phyloP scores from a whole-genome alignment of 2,113 vertebrate species.

The Onychostruthus taczanowskii region DNA sequence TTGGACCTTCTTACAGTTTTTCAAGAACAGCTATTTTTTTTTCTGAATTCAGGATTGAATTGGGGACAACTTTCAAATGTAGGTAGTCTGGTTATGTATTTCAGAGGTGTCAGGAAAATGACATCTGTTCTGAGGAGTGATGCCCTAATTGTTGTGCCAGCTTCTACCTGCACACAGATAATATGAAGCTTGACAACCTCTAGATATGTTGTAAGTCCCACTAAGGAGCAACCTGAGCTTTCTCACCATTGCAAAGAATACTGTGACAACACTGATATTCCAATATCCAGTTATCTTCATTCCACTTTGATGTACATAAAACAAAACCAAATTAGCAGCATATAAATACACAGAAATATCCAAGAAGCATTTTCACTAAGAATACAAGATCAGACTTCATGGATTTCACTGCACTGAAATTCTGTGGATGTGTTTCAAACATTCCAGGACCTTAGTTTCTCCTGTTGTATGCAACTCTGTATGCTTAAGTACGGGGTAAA shows the following conservation, averaged over 20 bases:
- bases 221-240: neutral
- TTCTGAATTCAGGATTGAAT: neutral
- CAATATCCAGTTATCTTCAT: neutral
- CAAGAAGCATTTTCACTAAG: neutral
- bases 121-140: neutral
- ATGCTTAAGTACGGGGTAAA: neutral
- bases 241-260: neutral
- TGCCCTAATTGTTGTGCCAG: neutral
- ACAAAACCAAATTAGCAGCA: neutral
- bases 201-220: fast-evolving
- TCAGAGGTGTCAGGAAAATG: neutral
- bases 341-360: neutral
- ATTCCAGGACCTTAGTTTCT: neutral
- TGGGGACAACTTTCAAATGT: neutral
- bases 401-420: neutral
- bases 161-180: neutral
- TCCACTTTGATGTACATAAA: neutral
- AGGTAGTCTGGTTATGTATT: neutral
- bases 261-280: neutral
- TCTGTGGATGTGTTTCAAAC: neutral
- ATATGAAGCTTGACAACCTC: neutral
- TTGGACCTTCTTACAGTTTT: neutral
- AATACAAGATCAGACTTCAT: neutral
- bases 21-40: neutral
- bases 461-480: neutral